These are phyloP conservation scores for Drosophila nigricruria DNA, from an alignment of 2,888 invertebrate genomes.

Conservation along the genomic window DNA sequence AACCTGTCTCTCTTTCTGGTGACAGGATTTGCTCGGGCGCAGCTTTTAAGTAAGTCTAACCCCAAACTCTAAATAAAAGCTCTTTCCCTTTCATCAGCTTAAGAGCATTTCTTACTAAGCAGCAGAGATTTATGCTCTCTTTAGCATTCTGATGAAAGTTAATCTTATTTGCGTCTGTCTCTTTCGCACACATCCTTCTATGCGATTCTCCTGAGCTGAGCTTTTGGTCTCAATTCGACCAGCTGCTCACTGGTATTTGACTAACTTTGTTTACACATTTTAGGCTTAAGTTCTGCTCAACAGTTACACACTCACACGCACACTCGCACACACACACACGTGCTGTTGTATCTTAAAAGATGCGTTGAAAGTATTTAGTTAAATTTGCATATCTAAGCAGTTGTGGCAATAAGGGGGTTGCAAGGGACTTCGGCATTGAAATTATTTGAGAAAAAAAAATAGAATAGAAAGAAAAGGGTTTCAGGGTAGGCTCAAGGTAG, in stretches of 20 bases:
- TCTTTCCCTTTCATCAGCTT: background rate
- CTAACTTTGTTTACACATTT: constrained; percentile 12
- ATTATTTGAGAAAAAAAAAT: background rate
- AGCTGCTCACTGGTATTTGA: constrained; percentile 12
- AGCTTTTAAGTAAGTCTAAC: constrained; percentile 34
- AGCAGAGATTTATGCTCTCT: background rate
- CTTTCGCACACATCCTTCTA: background rate
- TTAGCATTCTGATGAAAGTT: background rate
- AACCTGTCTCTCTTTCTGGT: constrained; percentile 38
- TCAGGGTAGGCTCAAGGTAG: constrained; percentile 48
- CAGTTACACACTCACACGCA: constrained; percentile 31
- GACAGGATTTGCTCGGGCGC: constrained; percentile 40
- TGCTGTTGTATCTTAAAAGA: constrained; percentile 56
- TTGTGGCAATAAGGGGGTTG: constrained; percentile 76
- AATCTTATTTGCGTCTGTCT: background rate
- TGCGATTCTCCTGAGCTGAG: background rate
- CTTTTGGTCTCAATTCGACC: background rate
- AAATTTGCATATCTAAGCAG: constrained; percentile 79
- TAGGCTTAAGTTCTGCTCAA: constrained; percentile 8
- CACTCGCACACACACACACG: constrained; percentile 17
- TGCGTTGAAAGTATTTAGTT: constrained; percentile 80
- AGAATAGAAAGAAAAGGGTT: constrained; percentile 20
- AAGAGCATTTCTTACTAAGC: background rate
- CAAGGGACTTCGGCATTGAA: constrained; percentile 17
- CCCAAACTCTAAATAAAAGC: constrained; percentile 8